These are phyloP conservation scores for Pseudomyrmex sp. DNA, from an alignment of 1,140 invertebrate species.

Conservation along the genomic window DNA sequence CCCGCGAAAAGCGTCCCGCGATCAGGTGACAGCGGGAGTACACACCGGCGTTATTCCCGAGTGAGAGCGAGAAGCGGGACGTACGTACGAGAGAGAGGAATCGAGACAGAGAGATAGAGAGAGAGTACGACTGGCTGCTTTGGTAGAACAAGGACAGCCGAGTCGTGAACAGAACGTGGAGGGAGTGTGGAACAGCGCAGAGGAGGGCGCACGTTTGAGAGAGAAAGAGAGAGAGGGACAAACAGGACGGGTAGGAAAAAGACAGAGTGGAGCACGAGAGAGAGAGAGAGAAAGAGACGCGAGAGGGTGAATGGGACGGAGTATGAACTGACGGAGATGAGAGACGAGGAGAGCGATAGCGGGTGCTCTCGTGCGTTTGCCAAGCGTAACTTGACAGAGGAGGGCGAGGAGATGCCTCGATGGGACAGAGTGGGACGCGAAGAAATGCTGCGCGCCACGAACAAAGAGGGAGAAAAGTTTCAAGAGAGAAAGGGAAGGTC, in stretches of 20 bases:
- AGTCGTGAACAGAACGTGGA: slow-evolving; percentile 62
- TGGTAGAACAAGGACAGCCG: slow-evolving; percentile 61
- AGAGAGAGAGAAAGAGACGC: slow-evolving; percentile 17
- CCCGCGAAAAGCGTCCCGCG: slow-evolving; percentile 83
- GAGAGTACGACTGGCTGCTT: slow-evolving; percentile 41
- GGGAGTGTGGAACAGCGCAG: slow-evolving; percentile 57
- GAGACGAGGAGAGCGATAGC: slow-evolving; percentile 61
- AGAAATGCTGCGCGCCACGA: slow-evolving; percentile 39
- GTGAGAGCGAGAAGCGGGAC: slow-evolving; percentile 63
- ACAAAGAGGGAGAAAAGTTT: slow-evolving; percentile 34
- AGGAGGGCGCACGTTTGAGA: slow-evolving; percentile 57
- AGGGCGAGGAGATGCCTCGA: slow-evolving; percentile 3
- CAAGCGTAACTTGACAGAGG: slow-evolving; percentile 68
- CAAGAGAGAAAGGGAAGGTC: slow-evolving; percentile 36
- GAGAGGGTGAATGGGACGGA: slow-evolving; percentile 45
- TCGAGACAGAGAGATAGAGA: slow-evolving; percentile 69
- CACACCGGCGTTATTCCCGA: slow-evolving; percentile 74
- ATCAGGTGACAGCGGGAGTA: slow-evolving; percentile 82
- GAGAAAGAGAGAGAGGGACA: slow-evolving; percentile 24
- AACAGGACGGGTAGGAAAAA: slow-evolving; percentile 19
- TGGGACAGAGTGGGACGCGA: slow-evolving; percentile 49
- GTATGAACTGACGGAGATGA: slow-evolving; percentile 29
- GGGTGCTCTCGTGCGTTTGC: slow-evolving; percentile 68
- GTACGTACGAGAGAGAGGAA: slow-evolving; percentile 67
- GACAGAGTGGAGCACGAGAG: slow-evolving; percentile 2